Conservation (phyloP, 2,888 invertebrate genomes). For the Eupithecia insigniata region DNA sequence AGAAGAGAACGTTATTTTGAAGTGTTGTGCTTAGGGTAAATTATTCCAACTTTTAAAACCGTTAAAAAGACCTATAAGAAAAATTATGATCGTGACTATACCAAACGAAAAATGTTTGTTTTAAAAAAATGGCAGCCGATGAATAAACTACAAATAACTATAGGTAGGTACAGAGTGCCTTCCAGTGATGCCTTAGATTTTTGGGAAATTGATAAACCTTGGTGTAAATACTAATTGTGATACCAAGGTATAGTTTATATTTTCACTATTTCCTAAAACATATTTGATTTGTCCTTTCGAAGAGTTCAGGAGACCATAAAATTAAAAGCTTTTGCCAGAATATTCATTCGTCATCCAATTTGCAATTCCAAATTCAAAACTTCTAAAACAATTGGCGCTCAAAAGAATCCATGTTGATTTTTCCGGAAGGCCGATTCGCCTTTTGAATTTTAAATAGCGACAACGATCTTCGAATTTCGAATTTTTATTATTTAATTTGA, state of each 20-base stretch:
- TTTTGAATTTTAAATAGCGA: conserved; percentile 19
- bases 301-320: not conserved
- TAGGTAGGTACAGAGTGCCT: too few relatives aligned
- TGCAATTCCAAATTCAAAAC: conserved; percentile 3
- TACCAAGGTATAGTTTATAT: too few relatives aligned
- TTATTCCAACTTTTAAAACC: not conserved
- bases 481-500: conserved; percentile 14
- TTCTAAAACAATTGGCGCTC: conserved; percentile 13
- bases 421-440: conserved; percentile 16
- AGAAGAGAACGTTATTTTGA: not conserved
- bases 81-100: too few relatives aligned
- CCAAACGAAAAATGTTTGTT: too few relatives aligned
- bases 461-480: conserved; percentile 11
- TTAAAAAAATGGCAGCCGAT: too few relatives aligned
- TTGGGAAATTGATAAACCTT: too few relatives aligned
- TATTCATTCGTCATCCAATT: not conserved
- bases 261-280: too few relatives aligned
- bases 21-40: not conserved
- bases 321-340: not conserved
- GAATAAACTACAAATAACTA: too few relatives aligned
- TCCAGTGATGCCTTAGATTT: too few relatives aligned
- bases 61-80: too few relatives aligned
- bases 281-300: not conserved
- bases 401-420: conserved; percentile 20
- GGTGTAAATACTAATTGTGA: too few relatives aligned